Conservation (phyloP, 2,113 vertebrate species). For the Onychostruthus taczanowskii region DNA sequence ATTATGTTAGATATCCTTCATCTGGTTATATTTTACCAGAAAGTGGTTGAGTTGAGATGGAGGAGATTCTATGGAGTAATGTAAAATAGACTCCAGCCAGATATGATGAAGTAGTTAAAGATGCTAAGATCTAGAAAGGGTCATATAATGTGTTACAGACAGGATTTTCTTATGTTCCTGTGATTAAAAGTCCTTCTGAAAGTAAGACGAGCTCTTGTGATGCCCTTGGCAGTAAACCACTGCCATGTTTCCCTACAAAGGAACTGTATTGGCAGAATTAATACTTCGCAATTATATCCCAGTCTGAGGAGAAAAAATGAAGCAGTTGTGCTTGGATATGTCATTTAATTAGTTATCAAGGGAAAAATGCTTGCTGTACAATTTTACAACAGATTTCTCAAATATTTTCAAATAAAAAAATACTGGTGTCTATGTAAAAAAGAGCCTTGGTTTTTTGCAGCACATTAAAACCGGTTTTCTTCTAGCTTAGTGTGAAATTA, state of each 20-base stretch:
- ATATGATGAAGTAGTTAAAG: background rate
- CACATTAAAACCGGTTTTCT: background rate
- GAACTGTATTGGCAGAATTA: background rate
- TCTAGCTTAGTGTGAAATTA: constrained; percentile 22
- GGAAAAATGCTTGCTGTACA: background rate
- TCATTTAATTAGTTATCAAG: background rate
- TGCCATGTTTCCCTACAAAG: background rate
- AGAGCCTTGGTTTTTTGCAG: background rate
- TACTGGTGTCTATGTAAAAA: background rate
- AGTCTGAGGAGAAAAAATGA: background rate
- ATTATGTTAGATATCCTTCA: background rate
- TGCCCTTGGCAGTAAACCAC: background rate
- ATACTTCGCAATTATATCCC: background rate
- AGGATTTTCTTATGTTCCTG: background rate
- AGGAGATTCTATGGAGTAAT: background rate
- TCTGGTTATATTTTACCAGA: background rate
- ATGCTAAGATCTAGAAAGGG: background rate
- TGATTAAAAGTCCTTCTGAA: background rate
- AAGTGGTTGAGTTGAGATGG: background rate
- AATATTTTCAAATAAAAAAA: background rate
- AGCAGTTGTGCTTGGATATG: background rate
- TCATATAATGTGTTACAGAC: background rate
- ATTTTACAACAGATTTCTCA: background rate
- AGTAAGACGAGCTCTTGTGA: background rate
- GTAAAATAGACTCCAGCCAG: background rate